Base-by-base conservation (phyloP, 2,797 vertebrate genomes). In the Erethizon dorsatum region DNA sequence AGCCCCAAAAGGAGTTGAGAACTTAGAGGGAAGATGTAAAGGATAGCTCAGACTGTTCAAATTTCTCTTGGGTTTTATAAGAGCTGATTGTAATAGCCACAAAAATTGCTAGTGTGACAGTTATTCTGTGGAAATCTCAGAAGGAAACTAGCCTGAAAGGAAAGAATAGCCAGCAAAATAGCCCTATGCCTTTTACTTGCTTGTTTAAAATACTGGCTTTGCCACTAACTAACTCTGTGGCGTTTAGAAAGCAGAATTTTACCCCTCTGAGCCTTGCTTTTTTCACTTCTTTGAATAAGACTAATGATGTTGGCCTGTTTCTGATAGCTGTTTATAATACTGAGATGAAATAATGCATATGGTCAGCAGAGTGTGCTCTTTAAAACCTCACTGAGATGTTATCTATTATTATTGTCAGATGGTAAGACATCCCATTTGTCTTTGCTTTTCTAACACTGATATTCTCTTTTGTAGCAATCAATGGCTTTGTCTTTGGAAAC, bases 401-500 rank as follows among this genome's bases (percentile, higher is more conserved):
- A 69, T 24, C 18, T 88, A 56, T 79, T 91, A 37, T 83, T 95
- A 65, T 45, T 82, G 26, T 78, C 65, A 73, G 14, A 87, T 56
- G 31, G 10, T 59, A 96, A 92, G 45, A 1, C 3, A 85, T 94
- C 28, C 6, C 26, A n/a, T 67, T 87, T 37, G 3, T 41, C 17
- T 95, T 4, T 50, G 2, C 5, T 84, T 88, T 67, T 0, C 15
- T 37, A 94, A 77, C 86, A 90, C 45, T 97, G 11, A 94, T 89
- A 56, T 96, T 96, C 97, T 83, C 3, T 97, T 98, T 97, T 98
- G 78, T 97, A 99, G 99, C 99, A 82, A 99, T 99, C 97, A 99
- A 99, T 59, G 99, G 99, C 8, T 99, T 98, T 52, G 94, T 99
- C 88, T 99, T 98, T 97, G 99, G 99, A 6, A 99, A 99, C 94